These are phyloP conservation scores for Lipophrys pholis DNA, from an alignment of 2,113 vertebrate genomes.

Conservation along the genomic window DNA sequence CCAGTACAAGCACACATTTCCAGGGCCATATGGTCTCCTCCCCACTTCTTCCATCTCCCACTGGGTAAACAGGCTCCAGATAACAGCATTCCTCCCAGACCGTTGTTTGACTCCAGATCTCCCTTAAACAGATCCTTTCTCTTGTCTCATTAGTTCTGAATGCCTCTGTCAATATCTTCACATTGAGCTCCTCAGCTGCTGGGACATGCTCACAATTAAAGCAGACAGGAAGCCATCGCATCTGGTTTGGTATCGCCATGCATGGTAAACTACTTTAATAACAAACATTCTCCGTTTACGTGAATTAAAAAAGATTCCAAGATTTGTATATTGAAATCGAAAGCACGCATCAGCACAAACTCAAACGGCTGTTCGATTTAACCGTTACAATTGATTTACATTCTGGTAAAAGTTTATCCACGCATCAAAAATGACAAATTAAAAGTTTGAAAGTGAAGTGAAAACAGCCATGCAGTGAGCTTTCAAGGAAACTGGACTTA, in stretches of 20 bases:
- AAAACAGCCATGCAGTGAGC: slow-evolving; percentile 6
- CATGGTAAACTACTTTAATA: slow-evolving; percentile 24
- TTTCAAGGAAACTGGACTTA: neutral
- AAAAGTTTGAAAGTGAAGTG: slow-evolving; percentile 32
- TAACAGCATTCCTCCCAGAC: slow-evolving; percentile 43
- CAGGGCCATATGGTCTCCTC: slow-evolving; percentile 58
- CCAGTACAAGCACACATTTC: slow-evolving; percentile 58
- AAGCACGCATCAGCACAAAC: too few species aligned
- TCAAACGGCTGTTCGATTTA: too few species aligned
- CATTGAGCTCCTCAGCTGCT: slow-evolving; percentile 23
- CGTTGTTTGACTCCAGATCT: slow-evolving; percentile 45
- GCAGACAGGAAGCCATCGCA: neutral
- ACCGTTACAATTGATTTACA: slow-evolving; percentile 18
- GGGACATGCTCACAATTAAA: slow-evolving; percentile 5
- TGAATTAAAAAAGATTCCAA: neutral
- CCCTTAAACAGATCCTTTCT: slow-evolving; percentile 48
- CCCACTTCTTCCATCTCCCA: slow-evolving; percentile 30
- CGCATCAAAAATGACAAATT: slow-evolving; percentile 31
- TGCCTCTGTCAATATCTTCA: slow-evolving; percentile 29
- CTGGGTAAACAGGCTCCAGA: slow-evolving; percentile 50
- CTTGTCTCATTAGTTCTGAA: slow-evolving; percentile 55
- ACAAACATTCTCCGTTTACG: neutral
- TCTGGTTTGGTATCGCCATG: slow-evolving; percentile 16
- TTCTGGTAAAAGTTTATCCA: slow-evolving; percentile 27
- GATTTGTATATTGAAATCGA: neutral